These are phyloP conservation scores for Rhinichthys klamathensis DNA, from an alignment of 2,113 vertebrate species.

Conservation along the genomic window DNA sequence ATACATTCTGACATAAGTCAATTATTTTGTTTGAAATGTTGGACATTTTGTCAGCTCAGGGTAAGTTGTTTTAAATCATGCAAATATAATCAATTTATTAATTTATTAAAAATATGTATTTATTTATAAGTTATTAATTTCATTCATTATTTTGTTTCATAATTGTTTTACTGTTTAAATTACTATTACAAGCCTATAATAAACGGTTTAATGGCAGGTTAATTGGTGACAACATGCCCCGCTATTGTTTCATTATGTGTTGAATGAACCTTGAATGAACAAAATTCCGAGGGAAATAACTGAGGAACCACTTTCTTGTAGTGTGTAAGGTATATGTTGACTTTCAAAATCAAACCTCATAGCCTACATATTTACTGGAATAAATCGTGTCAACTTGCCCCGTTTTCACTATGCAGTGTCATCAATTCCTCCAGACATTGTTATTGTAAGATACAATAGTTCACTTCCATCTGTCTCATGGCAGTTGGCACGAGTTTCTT, in stretches of 20 bases:
- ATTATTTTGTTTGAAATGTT: background rate
- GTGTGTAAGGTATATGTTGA: background rate
- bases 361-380: background rate
- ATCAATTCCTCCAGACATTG: background rate
- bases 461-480: slow-evolving; percentile 11
- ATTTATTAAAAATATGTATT: background rate
- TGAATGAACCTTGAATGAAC: background rate
- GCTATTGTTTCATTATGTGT: background rate
- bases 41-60: background rate
- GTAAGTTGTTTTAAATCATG: background rate
- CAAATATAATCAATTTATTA: background rate
- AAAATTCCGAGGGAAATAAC: background rate
- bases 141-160: background rate
- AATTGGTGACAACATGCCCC: background rate
- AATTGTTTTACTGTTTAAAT: background rate
- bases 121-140: background rate
- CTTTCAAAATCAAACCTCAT: background rate
- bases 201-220: background rate
- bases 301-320: background rate
- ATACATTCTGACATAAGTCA: background rate
- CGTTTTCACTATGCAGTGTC: background rate
- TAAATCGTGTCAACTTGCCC: background rate
- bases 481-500: slow-evolving; percentile 33
- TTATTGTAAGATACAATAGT: background rate
- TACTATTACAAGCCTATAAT: background rate